Conservation (phyloP, 2,797 vertebrate genomes). For the Gallinago stenura region DNA sequence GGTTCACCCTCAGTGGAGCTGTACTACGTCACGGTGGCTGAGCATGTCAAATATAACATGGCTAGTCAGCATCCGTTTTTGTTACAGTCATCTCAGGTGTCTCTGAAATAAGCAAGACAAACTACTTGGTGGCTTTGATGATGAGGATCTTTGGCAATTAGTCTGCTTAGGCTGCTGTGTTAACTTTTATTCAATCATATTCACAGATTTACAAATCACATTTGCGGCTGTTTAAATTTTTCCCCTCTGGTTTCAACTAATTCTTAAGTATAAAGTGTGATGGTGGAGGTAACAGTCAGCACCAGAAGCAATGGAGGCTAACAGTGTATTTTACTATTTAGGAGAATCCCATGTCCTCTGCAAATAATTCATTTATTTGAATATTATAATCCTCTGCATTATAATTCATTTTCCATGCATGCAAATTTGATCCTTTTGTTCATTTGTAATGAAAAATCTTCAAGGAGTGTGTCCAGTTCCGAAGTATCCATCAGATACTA, state of each 20-base stretch:
- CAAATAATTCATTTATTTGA: not conserved
- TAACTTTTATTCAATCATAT: not conserved
- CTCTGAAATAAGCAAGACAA: not conserved
- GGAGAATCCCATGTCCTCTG: not conserved
- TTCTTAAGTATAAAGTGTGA: not conserved
- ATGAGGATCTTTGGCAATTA: not conserved
- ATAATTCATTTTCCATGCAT: not conserved
- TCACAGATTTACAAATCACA: not conserved
- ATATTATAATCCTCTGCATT: too few species aligned
- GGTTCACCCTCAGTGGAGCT: not conserved
- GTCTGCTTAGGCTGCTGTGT: not conserved
- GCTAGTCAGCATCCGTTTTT: not conserved
- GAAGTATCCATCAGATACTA: not conserved
- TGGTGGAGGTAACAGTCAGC: not conserved
- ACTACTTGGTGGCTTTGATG: not conserved
- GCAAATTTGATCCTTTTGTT: not conserved
- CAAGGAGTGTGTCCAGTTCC: not conserved
- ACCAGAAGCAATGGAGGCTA: too few species aligned
- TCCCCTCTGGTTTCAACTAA: not conserved
- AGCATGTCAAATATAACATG: fast-evolving
- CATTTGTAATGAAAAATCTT: not conserved
- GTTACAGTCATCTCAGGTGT: not conserved
- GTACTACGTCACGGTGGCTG: fast-evolving
- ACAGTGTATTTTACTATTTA: fast-evolving
- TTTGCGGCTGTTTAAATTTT: not conserved